These are phyloP conservation scores for Bombus cullumanus DNA, from an alignment of 1,140 invertebrate genomes.

Conservation along the genomic window DNA sequence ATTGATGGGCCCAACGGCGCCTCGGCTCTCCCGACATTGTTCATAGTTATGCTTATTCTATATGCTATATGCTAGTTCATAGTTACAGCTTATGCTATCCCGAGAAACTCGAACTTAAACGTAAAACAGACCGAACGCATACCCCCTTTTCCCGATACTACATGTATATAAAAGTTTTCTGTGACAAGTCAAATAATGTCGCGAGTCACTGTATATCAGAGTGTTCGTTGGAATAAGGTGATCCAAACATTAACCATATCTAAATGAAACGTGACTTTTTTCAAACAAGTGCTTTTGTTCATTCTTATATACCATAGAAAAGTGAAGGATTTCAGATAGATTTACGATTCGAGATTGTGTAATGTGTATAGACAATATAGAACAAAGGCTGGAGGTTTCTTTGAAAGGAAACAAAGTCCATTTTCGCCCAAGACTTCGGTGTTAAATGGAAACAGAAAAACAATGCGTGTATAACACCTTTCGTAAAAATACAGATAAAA, in stretches of 20 bases:
- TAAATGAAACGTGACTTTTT: background rate
- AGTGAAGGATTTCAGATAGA: background rate
- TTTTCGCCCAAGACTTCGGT: background rate
- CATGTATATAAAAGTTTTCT: too few species aligned
- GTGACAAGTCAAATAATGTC: background rate
- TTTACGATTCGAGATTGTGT: background rate
- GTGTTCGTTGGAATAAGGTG: background rate
- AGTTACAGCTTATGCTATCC: too few species aligned
- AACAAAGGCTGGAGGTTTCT: background rate
- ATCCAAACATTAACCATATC: background rate
- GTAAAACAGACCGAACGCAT: too few species aligned
- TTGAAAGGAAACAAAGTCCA: slow-evolving; percentile 2
- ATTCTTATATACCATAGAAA: too few species aligned
- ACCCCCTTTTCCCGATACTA: too few species aligned
- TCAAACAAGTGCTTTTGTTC: background rate
- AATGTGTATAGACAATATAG: background rate
- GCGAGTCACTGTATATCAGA: background rate
- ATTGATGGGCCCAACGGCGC: too few species aligned
- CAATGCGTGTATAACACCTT: background rate
- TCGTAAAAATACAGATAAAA: background rate
- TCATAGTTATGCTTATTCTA: too few species aligned
- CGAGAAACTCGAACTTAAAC: too few species aligned
- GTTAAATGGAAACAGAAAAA: background rate
- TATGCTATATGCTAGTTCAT: too few species aligned
- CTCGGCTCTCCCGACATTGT: too few species aligned